Evolutionary conservation across 1,140 invertebrate genomes (phyloP).

Genomic region (Drosophila repletoides): DNA sequence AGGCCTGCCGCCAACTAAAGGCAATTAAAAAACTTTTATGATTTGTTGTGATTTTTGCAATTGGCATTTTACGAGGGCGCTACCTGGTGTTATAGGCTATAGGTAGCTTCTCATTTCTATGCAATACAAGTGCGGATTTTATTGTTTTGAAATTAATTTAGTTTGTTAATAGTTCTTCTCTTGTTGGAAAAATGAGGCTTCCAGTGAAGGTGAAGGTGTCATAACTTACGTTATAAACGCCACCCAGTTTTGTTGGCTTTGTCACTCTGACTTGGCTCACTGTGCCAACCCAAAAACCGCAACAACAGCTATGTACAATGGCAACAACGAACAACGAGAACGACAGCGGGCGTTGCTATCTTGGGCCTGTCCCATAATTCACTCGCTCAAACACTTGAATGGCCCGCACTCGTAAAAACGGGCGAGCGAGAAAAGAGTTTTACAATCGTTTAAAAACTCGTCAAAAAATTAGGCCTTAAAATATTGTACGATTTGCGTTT

Average conservation of each 20-base stretch:
- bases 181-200: slow-evolving; percentile 1
- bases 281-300: slow-evolving; percentile 50
- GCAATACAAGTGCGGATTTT: slow-evolving; percentile 63
- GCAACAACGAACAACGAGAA: slow-evolving; percentile 12
- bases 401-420: slow-evolving; percentile 69
- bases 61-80: slow-evolving; percentile 62
- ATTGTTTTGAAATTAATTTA: slow-evolving; percentile 70
- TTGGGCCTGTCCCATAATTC: slow-evolving; percentile 68
- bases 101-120: slow-evolving; percentile 48
- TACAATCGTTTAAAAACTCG: slow-evolving; percentile 82
- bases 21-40: slow-evolving; percentile 76
- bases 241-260: slow-evolving; percentile 55
- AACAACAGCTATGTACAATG: slow-evolving; percentile 10
- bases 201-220: slow-evolving; percentile 50
- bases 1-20: slow-evolving; percentile 20
- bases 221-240: slow-evolving; percentile 74
- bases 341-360: slow-evolving; percentile 37
- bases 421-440: slow-evolving; percentile 70
- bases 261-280: slow-evolving; percentile 46
- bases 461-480: slow-evolving; percentile 82
- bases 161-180: slow-evolving; percentile 64
- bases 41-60: slow-evolving; percentile 77
- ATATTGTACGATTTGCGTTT: slow-evolving; percentile 73
- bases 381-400: slow-evolving; percentile 68
- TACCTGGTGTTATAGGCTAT: slow-evolving; percentile 54